These are phyloP conservation scores for Blomia tropicalis DNA, from an alignment of 2,888 invertebrate genomes.

Conservation along the genomic window DNA sequence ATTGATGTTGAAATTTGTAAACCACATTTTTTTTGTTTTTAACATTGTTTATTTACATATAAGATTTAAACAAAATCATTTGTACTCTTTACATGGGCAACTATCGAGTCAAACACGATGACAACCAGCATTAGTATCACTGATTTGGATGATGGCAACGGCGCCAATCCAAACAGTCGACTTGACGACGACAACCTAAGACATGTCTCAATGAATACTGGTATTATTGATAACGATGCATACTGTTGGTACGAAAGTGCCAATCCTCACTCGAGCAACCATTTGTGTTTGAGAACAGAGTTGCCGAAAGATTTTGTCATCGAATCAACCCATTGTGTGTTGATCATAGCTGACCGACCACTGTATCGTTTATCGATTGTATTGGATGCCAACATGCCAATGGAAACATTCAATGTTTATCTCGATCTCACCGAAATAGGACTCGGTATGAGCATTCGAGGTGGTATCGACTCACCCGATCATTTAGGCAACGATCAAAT, in stretches of 20 bases:
- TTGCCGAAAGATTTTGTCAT: too few relatives aligned
- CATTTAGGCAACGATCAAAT: slow-evolving; percentile 68
- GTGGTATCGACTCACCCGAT: slow-evolving; percentile 92
- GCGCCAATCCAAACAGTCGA: not conserved
- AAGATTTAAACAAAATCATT: too few relatives aligned
- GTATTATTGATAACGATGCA: not conserved
- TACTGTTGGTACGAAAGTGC: not conserved
- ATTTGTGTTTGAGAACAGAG: not conserved
- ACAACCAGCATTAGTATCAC: too few relatives aligned
- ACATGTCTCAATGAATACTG: not conserved
- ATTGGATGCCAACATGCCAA: not conserved
- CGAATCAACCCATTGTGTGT: not conserved
- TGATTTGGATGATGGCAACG: too few relatives aligned
- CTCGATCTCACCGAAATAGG: slow-evolving; percentile 80
- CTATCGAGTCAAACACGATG: too few relatives aligned
- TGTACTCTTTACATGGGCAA: too few relatives aligned
- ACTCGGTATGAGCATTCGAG: slow-evolving; percentile 94
- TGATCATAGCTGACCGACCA: not conserved
- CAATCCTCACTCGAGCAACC: not conserved
- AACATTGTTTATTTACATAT: too few relatives aligned
- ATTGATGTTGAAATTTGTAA: too few relatives aligned
- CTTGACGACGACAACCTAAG: not conserved
- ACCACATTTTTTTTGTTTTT: too few relatives aligned
- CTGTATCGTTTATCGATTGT: not conserved
- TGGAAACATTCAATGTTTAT: slow-evolving; percentile 71